Evolutionary conservation across 2,888 invertebrate species (phyloP), one percentile per base, ranked within the genome.

Genomic region (Dinocampus coccinellae): DNA sequence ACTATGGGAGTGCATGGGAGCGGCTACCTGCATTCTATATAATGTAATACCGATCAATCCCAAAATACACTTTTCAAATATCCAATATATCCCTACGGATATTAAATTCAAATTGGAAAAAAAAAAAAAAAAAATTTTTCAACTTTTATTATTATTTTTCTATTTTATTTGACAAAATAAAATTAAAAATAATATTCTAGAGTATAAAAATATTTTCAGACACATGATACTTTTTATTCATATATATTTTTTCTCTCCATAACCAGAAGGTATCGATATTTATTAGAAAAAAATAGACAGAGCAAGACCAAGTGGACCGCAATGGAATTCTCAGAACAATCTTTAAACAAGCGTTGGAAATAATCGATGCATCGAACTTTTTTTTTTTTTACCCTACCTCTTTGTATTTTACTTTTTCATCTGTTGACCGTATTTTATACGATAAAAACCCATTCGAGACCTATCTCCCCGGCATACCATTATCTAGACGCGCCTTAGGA

Each of bases 291-390:
- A 29, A 26, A 29, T 24, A 26, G 29, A 26, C 13, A 57, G 34
- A 66, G 33, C 22, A 24, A 34, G 29, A 39, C 4, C 20, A 2
- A 29, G 24, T 29, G 24, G 39, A 22, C 33, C 4, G 22, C 39
- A 6, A 26, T n/a, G 57, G 7, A 39, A 66, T 66, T 66, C 66
- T 29, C 29, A 29, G 66, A 66, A 66, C 24, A 57, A 58, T 66
- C 11, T 39, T 24, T 13, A 26, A 22, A 52, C 57, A 29, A 42
- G 16, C 53, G 34, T 47, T 57, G 57, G 13, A 60, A 9, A 58
- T 58, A 58, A 67, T 67, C 39, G 58, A 67, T 67, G 22, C 33
- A 60, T 42, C 39, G 47, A 47, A 16, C 16, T n/a, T 58, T 26
- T 26, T 66, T 57, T 29, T 42, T 42, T 26, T 47, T 2, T 67